Base-by-base conservation (phyloP, 2,113 vertebrate genomes). In the Hippocampus abdominalis region DNA sequence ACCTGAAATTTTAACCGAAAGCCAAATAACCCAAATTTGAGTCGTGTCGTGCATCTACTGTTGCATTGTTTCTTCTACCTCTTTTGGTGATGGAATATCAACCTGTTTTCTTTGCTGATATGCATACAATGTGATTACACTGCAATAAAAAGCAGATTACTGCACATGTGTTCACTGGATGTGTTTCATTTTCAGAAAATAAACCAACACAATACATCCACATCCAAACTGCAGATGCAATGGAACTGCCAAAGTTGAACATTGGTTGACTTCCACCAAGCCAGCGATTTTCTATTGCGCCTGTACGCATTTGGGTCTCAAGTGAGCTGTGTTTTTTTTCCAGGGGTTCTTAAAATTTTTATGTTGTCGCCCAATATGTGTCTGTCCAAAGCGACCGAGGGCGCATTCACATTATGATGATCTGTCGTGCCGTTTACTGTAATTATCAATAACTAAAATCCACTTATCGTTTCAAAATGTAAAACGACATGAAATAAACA, bases 111-210 rank as follows among this genome's bases (percentile, higher is more conserved):
- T 66, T 68, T 68, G 15, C 64, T 5, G 4, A 36, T 48, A 70
- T 51, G 36, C 54, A 66, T 51, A 56, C 4, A 51, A 25, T 46
- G 18, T 32, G 10, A 51, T 57, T 32, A 42, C 65, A 68, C 51
- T 68, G 61, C 72, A 70, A 10, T 70, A 69, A 76, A 59, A 64
- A 44, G n/a, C 63, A 64, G n/a, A 64, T 46, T n/a, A 46, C 8
- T 25, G 40, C 11, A 9, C 4, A 25, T 1, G 5, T 44, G n/a
- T 42, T 64, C 42, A 46, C 40, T 62, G 60, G 32, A 39, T 39
- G 51, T 20, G 16, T 53, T 21, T 53, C 51, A 53, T 60, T 12
- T 2, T 8, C 23, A 42, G 20, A 16, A 12, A 46, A 46, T 46
- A 27, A 23, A 46, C 16, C 25, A 16, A 32, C 7, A 2, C 11